These are phyloP conservation scores for Spialia ferax DNA, from an alignment of 2,888 invertebrate genomes.

Conservation along the genomic window DNA sequence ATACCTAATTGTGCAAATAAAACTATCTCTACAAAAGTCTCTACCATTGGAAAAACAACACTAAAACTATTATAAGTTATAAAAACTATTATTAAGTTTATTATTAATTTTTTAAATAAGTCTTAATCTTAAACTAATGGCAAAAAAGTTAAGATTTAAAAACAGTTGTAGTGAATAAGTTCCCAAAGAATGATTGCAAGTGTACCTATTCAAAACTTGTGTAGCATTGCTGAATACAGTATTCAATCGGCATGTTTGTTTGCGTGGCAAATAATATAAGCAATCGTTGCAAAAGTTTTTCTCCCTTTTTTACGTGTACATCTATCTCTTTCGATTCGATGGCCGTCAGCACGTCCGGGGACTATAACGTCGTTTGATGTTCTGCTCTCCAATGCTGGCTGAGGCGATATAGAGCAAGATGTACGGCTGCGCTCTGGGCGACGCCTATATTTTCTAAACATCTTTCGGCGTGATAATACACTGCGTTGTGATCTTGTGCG, in stretches of 20 bases:
- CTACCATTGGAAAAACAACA: too few species aligned
- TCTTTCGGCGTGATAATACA: slow-evolving; percentile 80
- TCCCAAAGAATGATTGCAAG: neutral
- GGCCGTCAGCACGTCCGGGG: slow-evolving; percentile 82
- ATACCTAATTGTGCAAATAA: too few species aligned
- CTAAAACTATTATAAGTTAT: too few species aligned
- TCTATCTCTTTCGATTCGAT: slow-evolving; percentile 65
- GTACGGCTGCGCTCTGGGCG: slow-evolving; percentile 85
- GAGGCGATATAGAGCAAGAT: slow-evolving; percentile 81
- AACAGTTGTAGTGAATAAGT: too few species aligned
- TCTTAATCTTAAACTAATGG: too few species aligned
- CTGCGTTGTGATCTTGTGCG: slow-evolving; percentile 74
- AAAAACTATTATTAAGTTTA: too few species aligned
- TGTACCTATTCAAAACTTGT: neutral
- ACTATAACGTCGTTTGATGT: slow-evolving; percentile 85
- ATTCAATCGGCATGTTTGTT: slow-evolving; percentile 57
- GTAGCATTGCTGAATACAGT: slow-evolving; percentile 31
- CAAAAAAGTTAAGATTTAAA: too few species aligned
- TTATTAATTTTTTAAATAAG: too few species aligned
- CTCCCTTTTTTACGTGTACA: slow-evolving; percentile 62
- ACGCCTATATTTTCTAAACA: slow-evolving; percentile 86
- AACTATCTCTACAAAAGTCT: too few species aligned
- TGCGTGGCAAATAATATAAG: slow-evolving; percentile 81
- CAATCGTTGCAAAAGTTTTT: slow-evolving; percentile 73
- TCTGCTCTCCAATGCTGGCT: slow-evolving; percentile 86